Evolutionary conservation across 2,113 vertebrate genomes (phyloP), one percentile per base, ranked within the genome.

Genomic region (Equus quagga): DNA sequence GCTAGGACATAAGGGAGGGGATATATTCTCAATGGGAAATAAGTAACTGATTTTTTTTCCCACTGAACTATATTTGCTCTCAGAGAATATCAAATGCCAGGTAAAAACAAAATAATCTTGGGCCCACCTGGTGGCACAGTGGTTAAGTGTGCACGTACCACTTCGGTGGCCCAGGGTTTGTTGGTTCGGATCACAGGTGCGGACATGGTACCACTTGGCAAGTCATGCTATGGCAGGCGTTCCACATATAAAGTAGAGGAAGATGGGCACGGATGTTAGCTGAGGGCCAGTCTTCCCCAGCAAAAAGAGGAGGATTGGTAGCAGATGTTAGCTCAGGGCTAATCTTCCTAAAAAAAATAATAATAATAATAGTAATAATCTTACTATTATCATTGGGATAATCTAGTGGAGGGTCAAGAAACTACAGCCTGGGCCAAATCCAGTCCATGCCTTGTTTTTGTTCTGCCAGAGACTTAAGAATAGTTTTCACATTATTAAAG

Each of bases 11-110:
- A 70, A 67, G 3, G 28, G 24, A 70, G 21, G 13, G 5, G 24
- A 65, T 44, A 65, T 49, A 78, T 23, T 83, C 41, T 70, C 46
- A 60, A 6, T 65, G 18, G 23, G 41, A 90, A 89, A 84, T 49
- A 84, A 51, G 26, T n/a, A 82, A 33, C 31, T 28, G 1, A 31
- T 51, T 93, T 64, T 79, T 79, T 92, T 54, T 19, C 21, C 44
- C 14, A 90, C 3, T 65, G 23, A 88, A 54, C 11, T 86, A 3
- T n/a, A 69, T 46, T 91, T 94, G 1, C 58, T 85, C 73, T 60
- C 41, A 96, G n/a, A 72, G 85, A 94, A 94, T n/a, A 60, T 12
- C 41, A 85, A 89, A 82, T 12, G 9, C 9, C 46, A 82, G n/a
- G 13, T 13, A 93, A 80, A 75, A 28, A 81, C 2, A 86, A 86